A percentile compares a stretch with the other conserved stretches of the same genome.
These are phyloP conservation scores for Tipula vernalis DNA, from an alignment of 2,888 invertebrate genomes.

Conservation along the genomic window DNA sequence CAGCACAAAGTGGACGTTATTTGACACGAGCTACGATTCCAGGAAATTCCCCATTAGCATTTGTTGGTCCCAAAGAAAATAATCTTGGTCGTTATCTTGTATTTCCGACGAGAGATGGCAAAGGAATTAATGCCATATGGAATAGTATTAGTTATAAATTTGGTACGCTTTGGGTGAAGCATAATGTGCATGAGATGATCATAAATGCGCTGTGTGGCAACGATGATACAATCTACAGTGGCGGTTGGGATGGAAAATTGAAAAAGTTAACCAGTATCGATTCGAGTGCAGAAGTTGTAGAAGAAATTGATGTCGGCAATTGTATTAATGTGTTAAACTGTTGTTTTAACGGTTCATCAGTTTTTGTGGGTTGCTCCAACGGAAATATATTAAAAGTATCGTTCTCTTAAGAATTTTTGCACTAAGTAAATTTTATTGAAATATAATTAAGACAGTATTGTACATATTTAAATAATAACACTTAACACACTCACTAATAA, in stretches of 20 bases:
- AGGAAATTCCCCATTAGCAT: constrained; percentile 30
- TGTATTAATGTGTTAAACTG: constrained; percentile 29
- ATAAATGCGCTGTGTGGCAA: constrained; percentile 29
- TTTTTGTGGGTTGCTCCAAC: constrained; percentile 19
- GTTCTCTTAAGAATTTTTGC: background rate
- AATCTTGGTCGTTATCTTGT: constrained; percentile 27
- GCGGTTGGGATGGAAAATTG: constrained; percentile 32
- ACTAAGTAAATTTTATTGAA: background rate
- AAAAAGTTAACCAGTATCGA: constrained; percentile 30
- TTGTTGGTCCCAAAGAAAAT: constrained; percentile 27
- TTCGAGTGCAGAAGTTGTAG: constrained; percentile 23
- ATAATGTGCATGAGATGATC: constrained; percentile 34
- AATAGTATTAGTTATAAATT: constrained; percentile 27
- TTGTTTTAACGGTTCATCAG: constrained; percentile 23
- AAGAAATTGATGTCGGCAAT: constrained; percentile 27
- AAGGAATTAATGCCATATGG: constrained; percentile 21
- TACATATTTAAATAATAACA: background rate
- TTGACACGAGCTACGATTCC: constrained; percentile 30
- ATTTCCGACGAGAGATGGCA: constrained; percentile 30
- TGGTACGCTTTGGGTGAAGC: constrained; percentile 23
- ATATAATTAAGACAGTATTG: background rate
- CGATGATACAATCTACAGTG: constrained; percentile 27
- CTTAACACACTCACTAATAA: background rate
- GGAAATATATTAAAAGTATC: constrained; percentile 11
- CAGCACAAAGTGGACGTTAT: constrained; percentile 31